Evolutionary conservation across 1,140 invertebrate species (phyloP), one percentile per base, ranked within the genome.

Genomic region (Drosophila pseudoobscura): DNA sequence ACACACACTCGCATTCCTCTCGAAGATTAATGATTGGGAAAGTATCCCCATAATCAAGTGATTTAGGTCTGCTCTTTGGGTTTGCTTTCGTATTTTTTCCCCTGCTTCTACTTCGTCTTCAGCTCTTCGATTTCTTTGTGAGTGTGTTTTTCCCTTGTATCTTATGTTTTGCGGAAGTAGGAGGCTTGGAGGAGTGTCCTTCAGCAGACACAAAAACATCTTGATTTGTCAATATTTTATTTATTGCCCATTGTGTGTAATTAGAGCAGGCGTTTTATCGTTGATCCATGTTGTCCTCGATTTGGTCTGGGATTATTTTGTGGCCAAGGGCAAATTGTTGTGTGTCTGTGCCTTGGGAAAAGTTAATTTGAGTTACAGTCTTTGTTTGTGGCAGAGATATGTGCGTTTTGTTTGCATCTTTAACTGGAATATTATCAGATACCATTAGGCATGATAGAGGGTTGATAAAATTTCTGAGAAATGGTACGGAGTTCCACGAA

Each of bases 221-320:
- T 85, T 85, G 78, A 85, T 85, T 87, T 87, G 77, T 85, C 82
- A 87, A 85, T 85, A 80, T 78, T 70, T 87, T 87, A 85, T 85
- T 85, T 85, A 85, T 85, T 87, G 80, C 80, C 65, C 51, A 70
- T 80, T 75, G 75, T 78, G 80, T 65, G 82, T 87, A 85, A 85
- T 85, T 85, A 87, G 82, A 66, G 73, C 52, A 54, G 71, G 50
- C 53, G 68, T 75, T 77, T 80, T 78, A 74, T 85, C 64, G 57
- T 80, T 79, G 56, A 65, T 75, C 65, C 15, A 61, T 63, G 63
- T 65, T 75, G 47, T 63, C 63, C n/a, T 61, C 57, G 54, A 49
- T 44, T 64, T 46, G 41, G 54, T 64, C 64, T 60, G 65, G 51
- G 70, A 70, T 75, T 78, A 66, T 56, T 24, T 54, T 39, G 50